Evolutionary conservation across 2,797 vertebrate genomes (phyloP).

Genomic region (Macropus fuliginosus): DNA sequence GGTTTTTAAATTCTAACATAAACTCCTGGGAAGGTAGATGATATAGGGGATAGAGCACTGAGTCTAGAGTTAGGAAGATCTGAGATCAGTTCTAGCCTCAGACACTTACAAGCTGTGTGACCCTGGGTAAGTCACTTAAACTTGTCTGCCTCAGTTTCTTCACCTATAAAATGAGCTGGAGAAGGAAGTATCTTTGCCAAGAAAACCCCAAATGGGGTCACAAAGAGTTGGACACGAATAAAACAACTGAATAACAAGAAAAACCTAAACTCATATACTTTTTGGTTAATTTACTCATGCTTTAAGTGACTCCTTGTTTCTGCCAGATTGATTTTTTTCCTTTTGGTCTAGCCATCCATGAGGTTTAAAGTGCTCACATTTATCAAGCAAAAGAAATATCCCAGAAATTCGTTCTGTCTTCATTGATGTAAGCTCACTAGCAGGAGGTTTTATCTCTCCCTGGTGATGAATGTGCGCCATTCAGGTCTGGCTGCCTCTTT

Average conservation of each 20-base stretch:
- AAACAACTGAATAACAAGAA: too few species aligned
- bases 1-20: conserved; percentile 65
- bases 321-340: conserved; percentile 61
- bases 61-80: neutral
- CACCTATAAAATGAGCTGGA: neutral
- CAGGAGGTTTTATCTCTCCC: conserved; percentile 71
- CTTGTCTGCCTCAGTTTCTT: too few species aligned
- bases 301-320: conserved; percentile 67
- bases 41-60: too few species aligned
- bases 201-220: neutral
- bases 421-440: conserved; percentile 63
- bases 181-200: neutral
- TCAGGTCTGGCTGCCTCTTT: conserved; percentile 51
- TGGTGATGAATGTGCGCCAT: conserved; percentile 43
- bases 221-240: neutral
- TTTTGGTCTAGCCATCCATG: conserved; percentile 57
- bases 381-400: conserved; percentile 66
- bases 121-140: neutral
- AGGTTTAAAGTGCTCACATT: conserved; percentile 50
- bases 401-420: conserved; percentile 64
- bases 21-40: neutral
- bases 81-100: neutral
- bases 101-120: neutral
- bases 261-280: conserved; percentile 35
- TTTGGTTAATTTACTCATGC: conserved; percentile 56